Percentiles rank a stretch among this genome's conserved stretches.
Conservation (phyloP, 2,888 invertebrate genomes). For the Baronia brevicornis region DNA sequence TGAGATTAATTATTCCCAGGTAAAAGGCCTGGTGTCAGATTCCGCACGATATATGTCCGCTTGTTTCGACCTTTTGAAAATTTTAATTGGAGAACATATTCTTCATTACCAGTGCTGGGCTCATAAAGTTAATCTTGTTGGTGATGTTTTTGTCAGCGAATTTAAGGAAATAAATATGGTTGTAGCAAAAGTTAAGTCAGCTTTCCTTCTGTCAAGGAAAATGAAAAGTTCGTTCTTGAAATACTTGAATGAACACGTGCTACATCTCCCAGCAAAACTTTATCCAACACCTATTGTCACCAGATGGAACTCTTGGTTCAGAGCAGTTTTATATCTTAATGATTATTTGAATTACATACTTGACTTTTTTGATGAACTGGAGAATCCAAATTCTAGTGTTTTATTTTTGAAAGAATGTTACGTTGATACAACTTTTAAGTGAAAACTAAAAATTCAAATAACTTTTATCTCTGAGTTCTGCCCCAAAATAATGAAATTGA, state of each 20-base stretch:
- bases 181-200: slow-evolving; percentile 2
- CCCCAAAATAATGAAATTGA: too few species aligned
- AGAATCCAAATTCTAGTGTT: too few species aligned
- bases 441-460: too few species aligned
- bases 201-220: slow-evolving; percentile 1
- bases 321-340: slow-evolving; percentile 1
- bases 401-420: too few species aligned
- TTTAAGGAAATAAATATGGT: slow-evolving; percentile 1
- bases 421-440: too few species aligned
- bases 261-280: slow-evolving; percentile 1
- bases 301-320: slow-evolving; percentile 5
- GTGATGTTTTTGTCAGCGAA: slow-evolving; percentile 4
- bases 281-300: slow-evolving; percentile 4
- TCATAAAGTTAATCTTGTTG: slow-evolving; percentile 6
- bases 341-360: too few species aligned
- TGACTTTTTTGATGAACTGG: too few species aligned
- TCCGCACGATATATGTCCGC: slow-evolving; percentile 1
- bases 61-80: background rate
- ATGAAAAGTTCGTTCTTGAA: slow-evolving; percentile 3
- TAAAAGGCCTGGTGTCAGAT: slow-evolving; percentile 6
- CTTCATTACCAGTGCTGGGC: slow-evolving; percentile 5
- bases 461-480: too few species aligned
- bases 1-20: slow-evolving; percentile 5
- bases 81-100: background rate
- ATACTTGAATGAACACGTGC: background rate